Base-by-base conservation (phyloP, 2,797 vertebrate genomes). In the Aphelocoma californica region DNA sequence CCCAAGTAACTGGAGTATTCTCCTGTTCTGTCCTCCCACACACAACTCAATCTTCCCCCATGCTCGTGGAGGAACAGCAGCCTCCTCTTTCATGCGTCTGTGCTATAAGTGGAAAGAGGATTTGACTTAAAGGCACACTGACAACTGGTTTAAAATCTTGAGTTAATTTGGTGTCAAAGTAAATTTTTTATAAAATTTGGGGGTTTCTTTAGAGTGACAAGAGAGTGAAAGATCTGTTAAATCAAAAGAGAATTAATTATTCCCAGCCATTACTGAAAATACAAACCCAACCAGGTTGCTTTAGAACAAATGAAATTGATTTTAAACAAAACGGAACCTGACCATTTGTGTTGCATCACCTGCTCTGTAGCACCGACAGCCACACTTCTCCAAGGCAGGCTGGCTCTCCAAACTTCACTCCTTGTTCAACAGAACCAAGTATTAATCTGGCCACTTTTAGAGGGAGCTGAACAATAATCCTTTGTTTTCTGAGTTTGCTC, bases 11-110 rank as follows among this genome's bases (percentile, higher is more conserved):
- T 65, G 80, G 95, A 96, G 94, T 92, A 90, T 88, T 97, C 86
- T 95, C 95, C 96, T 84, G 78, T 93, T 97, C 90, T 92, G 96
- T 93, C 94, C 88, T 93, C 96, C 92, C 75, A 97, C 94, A 15
- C 92, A 90, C 91, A 86, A 53, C 84, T 97, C 96, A 96, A 90
- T 97, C 95, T 95, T 95, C 84, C 62, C 91, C 86, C 1, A 0
- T 48, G 65, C 86, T 90, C 12, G 0, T 73, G 42, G 78, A 83
- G 81, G 83, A 96, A 78, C 61, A 79, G 81, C 94, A 95, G 51
- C 86, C 88, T 93, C 78, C 88, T 90, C 81, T 95, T 92, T 58
- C 90, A 14, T 88, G 57, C 11, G 2, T 87, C 90, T 96, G 83
- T 90, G 74, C 91, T 95, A 85, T 85, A 93, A 95, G 81, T 81